Evolutionary conservation across 2,113 vertebrate species (phyloP).

Genomic region (Sisor rabdophorus): DNA sequence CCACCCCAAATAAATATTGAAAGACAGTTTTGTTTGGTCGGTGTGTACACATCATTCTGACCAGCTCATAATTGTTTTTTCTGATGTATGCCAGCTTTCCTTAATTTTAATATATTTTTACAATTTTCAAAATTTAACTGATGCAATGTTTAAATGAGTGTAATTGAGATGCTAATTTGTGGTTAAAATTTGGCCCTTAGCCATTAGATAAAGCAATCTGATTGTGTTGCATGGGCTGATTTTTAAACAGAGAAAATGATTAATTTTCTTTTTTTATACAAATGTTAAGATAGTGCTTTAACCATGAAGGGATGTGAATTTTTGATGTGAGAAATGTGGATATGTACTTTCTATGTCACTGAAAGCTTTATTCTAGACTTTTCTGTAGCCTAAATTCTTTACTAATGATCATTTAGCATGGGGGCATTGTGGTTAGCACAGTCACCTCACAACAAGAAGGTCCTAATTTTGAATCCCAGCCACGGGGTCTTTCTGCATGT

Average conservation of each 20-base stretch:
- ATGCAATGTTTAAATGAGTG: conserved; percentile 22
- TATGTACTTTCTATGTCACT: neutral
- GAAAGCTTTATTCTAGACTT: neutral
- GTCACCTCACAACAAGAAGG: too few relatives aligned
- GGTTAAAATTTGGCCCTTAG: conserved; percentile 4
- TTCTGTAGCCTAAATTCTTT: too few relatives aligned
- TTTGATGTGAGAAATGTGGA: too few relatives aligned
- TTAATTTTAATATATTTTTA: neutral
- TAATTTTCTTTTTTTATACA: neutral
- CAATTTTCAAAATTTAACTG: neutral
- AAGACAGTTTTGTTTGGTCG: conserved; percentile 11
- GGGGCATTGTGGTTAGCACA: too few relatives aligned
- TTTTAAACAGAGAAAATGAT: neutral
- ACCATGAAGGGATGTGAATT: neutral
- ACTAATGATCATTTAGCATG: too few relatives aligned
- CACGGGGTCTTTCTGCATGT: too few relatives aligned
- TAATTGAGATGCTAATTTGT: conserved; percentile 28
- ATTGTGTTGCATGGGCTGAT: neutral
- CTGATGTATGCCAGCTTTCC: neutral
- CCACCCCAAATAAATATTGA: conserved; percentile 1
- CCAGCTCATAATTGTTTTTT: neutral
- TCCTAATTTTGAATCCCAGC: too few relatives aligned
- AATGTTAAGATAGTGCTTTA: neutral
- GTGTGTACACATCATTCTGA: neutral
- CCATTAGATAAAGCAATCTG: neutral